These are phyloP conservation scores for Diarsia dahlii DNA, from an alignment of 2,888 invertebrate species.

Conservation along the genomic window DNA sequence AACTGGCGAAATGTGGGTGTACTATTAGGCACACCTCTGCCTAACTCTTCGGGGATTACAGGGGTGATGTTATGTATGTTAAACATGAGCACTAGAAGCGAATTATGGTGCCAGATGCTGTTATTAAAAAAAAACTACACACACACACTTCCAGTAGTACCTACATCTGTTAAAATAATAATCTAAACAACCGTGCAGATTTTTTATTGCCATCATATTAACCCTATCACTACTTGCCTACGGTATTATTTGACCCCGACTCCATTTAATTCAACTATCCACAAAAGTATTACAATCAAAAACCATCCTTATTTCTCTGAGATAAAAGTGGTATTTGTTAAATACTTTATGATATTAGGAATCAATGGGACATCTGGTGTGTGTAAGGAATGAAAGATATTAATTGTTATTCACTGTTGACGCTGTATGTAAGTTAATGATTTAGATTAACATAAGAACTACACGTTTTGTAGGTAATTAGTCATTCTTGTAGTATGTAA, in stretches of 20 bases:
- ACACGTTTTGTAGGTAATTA: constrained; percentile 50
- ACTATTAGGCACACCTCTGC: no score
- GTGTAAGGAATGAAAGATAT: constrained; percentile 39
- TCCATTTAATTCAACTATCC: constrained; percentile 32
- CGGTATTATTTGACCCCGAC: constrained; percentile 57
- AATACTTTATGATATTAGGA: not conserved
- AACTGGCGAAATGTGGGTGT: no score
- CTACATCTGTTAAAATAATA: constrained; percentile 57
- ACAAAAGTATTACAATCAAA: constrained; percentile 21
- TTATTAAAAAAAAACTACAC: constrained; percentile 8
- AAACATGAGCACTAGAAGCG: no score
- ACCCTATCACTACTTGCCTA: constrained; percentile 57
- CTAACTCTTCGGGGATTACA: no score
- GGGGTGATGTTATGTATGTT: no score
- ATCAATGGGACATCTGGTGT: constrained; percentile 48
- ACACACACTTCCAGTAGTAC: not conserved
- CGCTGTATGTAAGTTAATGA: constrained; percentile 47
- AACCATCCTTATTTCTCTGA: not conserved
- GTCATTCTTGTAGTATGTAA: constrained; percentile 45
- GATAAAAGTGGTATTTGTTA: constrained; percentile 13
- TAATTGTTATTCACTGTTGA: constrained; percentile 56
- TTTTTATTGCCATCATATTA: constrained; percentile 59
- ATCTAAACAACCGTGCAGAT: constrained; percentile 39
- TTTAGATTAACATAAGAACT: constrained; percentile 44
- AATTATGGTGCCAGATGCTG: constrained; percentile 38